Evolutionary conservation across 2,797 vertebrate species (phyloP).

Genomic region (Glyptemys insculpta): DNA sequence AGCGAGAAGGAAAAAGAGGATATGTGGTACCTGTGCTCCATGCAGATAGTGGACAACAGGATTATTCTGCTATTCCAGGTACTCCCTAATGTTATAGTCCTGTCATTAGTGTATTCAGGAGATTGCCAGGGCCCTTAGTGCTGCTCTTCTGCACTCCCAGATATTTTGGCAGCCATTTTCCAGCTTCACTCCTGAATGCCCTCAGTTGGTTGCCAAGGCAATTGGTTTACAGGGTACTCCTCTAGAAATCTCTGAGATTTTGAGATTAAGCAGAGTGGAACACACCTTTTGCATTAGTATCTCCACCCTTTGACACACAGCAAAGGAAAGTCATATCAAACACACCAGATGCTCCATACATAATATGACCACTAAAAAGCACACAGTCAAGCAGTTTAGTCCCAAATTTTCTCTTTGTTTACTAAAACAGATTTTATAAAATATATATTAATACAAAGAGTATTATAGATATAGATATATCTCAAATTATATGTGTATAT

Average conservation of each 20-base stretch:
- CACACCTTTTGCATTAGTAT: background rate
- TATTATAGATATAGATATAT: no score
- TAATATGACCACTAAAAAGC: background rate
- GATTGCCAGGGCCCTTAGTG: background rate
- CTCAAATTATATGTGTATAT: no score
- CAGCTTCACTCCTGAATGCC: background rate
- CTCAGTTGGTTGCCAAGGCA: no score
- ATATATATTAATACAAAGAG: background rate
- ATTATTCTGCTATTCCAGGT: background rate
- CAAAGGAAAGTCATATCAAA: background rate
- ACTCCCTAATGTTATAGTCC: background rate
- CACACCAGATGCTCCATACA: background rate
- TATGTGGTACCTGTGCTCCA: background rate
- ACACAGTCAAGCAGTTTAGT: background rate
- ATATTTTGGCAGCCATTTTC: background rate
- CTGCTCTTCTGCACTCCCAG: background rate
- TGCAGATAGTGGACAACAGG: background rate
- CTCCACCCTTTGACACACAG: background rate
- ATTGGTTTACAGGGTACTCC: no score
- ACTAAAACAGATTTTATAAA: background rate
- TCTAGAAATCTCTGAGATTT: background rate
- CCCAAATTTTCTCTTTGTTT: background rate
- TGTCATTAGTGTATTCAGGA: background rate
- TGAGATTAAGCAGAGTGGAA: background rate
- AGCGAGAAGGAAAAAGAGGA: background rate